Evolutionary conservation across 2,113 vertebrate species (phyloP), one percentile per base, ranked within the genome.

Genomic region (Pelobates fuscus): DNA sequence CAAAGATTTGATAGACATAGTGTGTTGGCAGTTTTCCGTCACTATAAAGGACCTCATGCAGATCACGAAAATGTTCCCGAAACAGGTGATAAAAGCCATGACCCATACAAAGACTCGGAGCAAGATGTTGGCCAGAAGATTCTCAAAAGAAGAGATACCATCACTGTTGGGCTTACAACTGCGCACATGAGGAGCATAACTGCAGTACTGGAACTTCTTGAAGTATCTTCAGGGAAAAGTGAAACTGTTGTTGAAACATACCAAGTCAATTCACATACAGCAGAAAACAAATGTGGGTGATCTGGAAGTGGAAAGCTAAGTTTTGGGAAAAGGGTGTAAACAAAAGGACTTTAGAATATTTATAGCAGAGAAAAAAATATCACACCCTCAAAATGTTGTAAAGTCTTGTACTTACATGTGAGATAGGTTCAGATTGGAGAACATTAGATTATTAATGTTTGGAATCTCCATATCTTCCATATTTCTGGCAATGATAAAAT

Each of bases 351-450:
- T n/a, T n/a, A n/a, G n/a, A n/a, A n/a, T n/a, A n/a, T n/a, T n/a
- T n/a, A n/a, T n/a, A n/a, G n/a, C n/a, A n/a, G n/a, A n/a, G n/a
- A n/a, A n/a, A n/a, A n/a, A n/a, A n/a, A n/a, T n/a, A n/a, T n/a
- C n/a, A n/a, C n/a, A n/a, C n/a, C n/a, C n/a, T n/a, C n/a, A n/a
- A n/a, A n/a, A n/a, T n/a, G n/a, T n/a, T n/a, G n/a, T n/a, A n/a
- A n/a, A n/a, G n/a, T n/a, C n/a, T n/a, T 26, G 2, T 25, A 76
- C 88, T 88, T 77, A 90, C 87, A 91, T 86, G 80, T 90, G 86
- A 8, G 87, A 89, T 10, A 91, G 84, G 71, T 85, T 86, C 25
- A 91, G 76, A 10, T 83, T 82, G 20, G 79, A 80, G 75, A 91
- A 86, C 83, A 88, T 89, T 44, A 83, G 57, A 63, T 82, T 87